Evolutionary conservation across 1,140 invertebrate genomes (phyloP).

Genomic region (Sitobion miscanthi): DNA sequence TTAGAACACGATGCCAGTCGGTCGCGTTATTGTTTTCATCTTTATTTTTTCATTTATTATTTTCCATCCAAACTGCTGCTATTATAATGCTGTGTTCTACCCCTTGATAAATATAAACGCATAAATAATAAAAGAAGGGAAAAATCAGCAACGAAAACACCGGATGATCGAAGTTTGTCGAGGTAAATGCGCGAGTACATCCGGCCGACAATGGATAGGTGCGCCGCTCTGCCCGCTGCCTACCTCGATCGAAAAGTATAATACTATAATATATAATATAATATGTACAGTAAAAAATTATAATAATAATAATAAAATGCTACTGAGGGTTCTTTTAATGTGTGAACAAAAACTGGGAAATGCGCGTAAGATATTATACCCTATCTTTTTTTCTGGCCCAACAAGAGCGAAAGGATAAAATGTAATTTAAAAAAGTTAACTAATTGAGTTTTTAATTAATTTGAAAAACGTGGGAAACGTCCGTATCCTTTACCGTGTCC

Average conservation of each 20-base stretch:
- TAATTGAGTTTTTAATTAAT: slow-evolving; percentile 55
- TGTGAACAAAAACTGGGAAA: not conserved
- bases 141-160: not conserved
- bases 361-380: not conserved
- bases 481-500: not conserved
- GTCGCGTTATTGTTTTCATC: not conserved
- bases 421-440: slow-evolving; percentile 46
- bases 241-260: not conserved
- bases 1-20: not conserved
- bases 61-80: not conserved
- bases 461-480: not conserved
- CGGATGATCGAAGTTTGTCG: slow-evolving; percentile 11
- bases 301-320: not conserved
- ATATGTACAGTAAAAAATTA: not conserved
- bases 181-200: not conserved
- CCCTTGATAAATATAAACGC: not conserved
- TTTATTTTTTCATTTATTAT: not conserved
- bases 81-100: not conserved
- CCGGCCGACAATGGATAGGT: not conserved
- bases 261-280: too few relatives aligned
- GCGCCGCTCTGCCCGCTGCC: not conserved
- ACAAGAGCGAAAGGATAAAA: not conserved
- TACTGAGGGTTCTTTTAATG: not conserved
- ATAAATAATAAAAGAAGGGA: not conserved
- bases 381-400: not conserved